Evolutionary conservation across 2,113 vertebrate species (phyloP).

Genomic region (Pyrgilauda ruficollis): DNA sequence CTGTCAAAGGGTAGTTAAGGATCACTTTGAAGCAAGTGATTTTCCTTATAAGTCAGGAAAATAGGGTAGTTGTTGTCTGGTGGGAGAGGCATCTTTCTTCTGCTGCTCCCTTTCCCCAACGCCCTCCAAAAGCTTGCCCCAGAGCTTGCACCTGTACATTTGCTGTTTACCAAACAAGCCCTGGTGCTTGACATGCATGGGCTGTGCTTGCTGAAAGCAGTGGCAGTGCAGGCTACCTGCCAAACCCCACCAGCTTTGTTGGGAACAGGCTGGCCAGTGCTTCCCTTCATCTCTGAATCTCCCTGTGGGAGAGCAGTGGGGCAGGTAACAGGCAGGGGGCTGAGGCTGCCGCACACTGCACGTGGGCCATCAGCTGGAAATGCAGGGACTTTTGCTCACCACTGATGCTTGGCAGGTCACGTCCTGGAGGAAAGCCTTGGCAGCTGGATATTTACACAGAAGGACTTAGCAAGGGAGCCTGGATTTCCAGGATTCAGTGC

Average conservation of each 20-base stretch:
- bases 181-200: neutral
- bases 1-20: neutral
- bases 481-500: neutral
- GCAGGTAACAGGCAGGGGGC: neutral
- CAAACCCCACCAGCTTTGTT: neutral
- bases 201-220: neutral
- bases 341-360: neutral
- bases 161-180: neutral
- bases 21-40: neutral
- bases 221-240: neutral
- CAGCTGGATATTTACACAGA: neutral
- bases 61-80: neutral
- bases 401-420: neutral
- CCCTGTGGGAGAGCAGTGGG: accelerated
- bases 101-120: neutral
- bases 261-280: neutral
- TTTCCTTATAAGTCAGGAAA: conserved; percentile 27
- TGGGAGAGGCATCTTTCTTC: neutral
- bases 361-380: neutral
- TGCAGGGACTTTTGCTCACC: accelerated
- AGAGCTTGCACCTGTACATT: neutral
- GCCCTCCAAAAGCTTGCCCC: neutral
- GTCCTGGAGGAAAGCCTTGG: neutral
- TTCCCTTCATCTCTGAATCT: accelerated
- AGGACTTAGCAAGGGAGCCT: neutral